Base-by-base conservation (phyloP, 2,888 invertebrate species). In the Masnerella sp. region DNA sequence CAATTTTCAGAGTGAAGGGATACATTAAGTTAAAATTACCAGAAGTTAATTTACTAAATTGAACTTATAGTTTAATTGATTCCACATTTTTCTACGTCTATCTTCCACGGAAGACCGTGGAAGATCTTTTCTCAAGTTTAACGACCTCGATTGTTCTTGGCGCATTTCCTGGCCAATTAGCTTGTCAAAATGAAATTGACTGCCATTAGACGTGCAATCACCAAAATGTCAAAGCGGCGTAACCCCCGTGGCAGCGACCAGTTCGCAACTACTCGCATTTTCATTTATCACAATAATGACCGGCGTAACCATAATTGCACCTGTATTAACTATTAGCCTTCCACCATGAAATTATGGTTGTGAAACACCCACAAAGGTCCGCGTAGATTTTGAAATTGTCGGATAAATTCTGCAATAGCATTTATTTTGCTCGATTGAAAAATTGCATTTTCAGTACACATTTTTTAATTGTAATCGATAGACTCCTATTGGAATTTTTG, bases 331-430 rank as follows among this genome's bases (percentile, higher is more conserved):
- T 59, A 52, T 68, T 38, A 25, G 51, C 40, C 20, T 52, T 51
- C 68, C 45, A 51, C 59, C 68, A 43, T 59, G 59, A 52, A 68
- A 68, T 68, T 59, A 61, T 61, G 59, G 59, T 43, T 36, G n/a
- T n/a, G n/a, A n/a, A n/a, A n/a, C n/a, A n/a, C n/a, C n/a, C n/a
- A n/a, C n/a, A n/a, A n/a, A n/a, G n/a, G n/a, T n/a, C n/a, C n/a
- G n/a, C n/a, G n/a, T n/a, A n/a, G n/a, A n/a, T n/a, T n/a, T n/a
- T n/a, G n/a, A n/a, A n/a, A n/a, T n/a, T n/a, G n/a, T n/a, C n/a
- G n/a, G n/a, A n/a, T n/a, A n/a, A n/a, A n/a, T n/a, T n/a, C n/a
- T n/a, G n/a, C n/a, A n/a, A n/a, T n/a, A n/a, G n/a, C n/a, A n/a
- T n/a, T n/a, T n/a, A n/a, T n/a, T n/a, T n/a, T n/a, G n/a, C n/a